phyloP scores from a whole-genome alignment of 2,797 vertebrate species.

The Ispidina picta region DNA sequence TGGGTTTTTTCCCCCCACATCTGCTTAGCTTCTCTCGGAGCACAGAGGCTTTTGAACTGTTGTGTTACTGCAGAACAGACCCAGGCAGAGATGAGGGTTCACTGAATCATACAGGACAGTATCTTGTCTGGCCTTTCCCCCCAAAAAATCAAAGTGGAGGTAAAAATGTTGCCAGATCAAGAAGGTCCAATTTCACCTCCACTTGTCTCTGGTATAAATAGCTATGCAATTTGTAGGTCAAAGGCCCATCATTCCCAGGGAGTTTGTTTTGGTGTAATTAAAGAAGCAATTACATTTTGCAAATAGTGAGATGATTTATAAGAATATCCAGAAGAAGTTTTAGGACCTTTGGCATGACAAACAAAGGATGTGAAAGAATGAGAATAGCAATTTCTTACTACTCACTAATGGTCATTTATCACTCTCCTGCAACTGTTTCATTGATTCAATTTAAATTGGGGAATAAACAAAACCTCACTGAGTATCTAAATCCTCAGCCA shows the following conservation, averaged over 20 bases:
- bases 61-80: background rate
- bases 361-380: background rate
- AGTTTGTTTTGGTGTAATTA: conserved; percentile 21
- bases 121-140: background rate
- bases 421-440: background rate
- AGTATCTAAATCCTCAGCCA: background rate
- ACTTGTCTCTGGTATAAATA: conserved; percentile 1
- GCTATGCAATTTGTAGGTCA: conserved; percentile 14
- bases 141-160: background rate
- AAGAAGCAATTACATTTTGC: conserved; percentile 26
- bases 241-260: background rate
- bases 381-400: background rate
- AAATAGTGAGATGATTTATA: conserved; percentile 26
- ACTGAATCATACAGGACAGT: background rate
- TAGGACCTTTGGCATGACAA: background rate
- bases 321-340: background rate
- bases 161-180: conserved; percentile 26
- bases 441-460: background rate
- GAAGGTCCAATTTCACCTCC: conserved; percentile 10
- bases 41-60: background rate
- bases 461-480: background rate
- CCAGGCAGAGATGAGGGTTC: background rate
- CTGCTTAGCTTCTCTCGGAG: background rate
- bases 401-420: background rate
- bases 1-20: background rate